Percentiles rank a stretch among this genome's conserved stretches.
Evolutionary conservation across 53 echinoderm and acorn worm genomes (phyloP).

Genomic region (Stichopus horrens): DNA sequence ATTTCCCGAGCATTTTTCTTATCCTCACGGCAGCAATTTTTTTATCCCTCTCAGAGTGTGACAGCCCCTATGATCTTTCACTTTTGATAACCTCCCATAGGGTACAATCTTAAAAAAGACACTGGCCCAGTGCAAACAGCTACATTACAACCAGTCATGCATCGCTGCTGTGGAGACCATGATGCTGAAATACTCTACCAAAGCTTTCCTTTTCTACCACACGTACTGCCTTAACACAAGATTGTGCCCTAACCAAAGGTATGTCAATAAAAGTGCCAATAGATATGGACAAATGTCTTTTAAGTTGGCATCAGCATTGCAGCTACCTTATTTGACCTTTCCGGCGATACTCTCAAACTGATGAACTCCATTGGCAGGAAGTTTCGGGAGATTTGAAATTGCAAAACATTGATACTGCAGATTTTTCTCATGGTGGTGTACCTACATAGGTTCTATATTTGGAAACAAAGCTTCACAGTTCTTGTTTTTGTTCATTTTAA

Average conservation of each 20-base stretch:
- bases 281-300: no score
- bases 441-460: no score
- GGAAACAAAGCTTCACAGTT: no score
- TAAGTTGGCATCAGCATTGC: no score
- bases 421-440: no score
- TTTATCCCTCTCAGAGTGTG: neutral
- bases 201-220: conserved; percentile 92
- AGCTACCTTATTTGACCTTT: no score
- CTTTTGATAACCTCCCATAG: conserved; percentile 46
- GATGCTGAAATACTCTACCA: conserved; percentile 73
- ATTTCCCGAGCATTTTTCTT: no score
- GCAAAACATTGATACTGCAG: no score
- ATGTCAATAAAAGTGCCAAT: neutral
- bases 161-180: conserved; percentile 79
- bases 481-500: conserved; percentile 13
- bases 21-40: neutral
- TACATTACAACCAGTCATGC: conserved; percentile 75
- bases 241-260: conserved; percentile 1
- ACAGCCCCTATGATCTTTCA: neutral
- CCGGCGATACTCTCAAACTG: no score
- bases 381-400: no score
- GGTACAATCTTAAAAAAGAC: conserved; percentile 67
- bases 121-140: conserved; percentile 65
- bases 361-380: no score
- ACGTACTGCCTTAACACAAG: conserved; percentile 63